Percentiles rank a stretch among this genome's conserved stretches.
These are phyloP conservation scores for Eurystomus gularis DNA, from an alignment of 2,113 vertebrate genomes.

Conservation along the genomic window DNA sequence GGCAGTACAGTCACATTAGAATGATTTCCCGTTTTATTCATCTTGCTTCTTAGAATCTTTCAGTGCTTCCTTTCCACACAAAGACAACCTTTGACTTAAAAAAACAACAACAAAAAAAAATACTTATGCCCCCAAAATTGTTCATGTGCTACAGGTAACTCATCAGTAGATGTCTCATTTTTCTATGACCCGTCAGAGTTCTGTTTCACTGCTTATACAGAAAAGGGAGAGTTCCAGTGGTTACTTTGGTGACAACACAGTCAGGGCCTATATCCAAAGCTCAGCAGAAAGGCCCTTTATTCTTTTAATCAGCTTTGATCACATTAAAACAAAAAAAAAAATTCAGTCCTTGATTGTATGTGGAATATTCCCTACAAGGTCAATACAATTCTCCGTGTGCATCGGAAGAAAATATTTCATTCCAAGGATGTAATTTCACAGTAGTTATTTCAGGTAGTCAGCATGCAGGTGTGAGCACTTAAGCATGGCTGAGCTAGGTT, in stretches of 20 bases:
- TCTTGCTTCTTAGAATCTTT: constrained; percentile 6
- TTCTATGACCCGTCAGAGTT: constrained; percentile 17
- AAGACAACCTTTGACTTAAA: constrained; percentile 31
- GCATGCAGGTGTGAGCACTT: background rate
- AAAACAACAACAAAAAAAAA: background rate
- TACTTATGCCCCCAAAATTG: background rate
- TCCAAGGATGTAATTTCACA: constrained; percentile 3
- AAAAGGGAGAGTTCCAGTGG: background rate
- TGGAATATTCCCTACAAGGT: background rate
- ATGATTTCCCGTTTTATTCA: background rate
- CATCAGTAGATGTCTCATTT: background rate
- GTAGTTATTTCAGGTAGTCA: background rate
- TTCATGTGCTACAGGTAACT: constrained; percentile 21
- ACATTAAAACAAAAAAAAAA: background rate
- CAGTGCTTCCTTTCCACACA: background rate
- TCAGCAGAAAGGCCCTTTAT: constrained; percentile 15
- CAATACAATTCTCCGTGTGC: background rate
- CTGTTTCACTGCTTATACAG: background rate
- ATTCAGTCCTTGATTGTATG: background rate
- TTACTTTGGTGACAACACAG: background rate
- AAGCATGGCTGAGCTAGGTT: background rate
- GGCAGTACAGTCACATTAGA: background rate
- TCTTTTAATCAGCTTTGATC: constrained; percentile 24
- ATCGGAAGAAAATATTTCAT: background rate
- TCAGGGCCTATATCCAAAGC: background rate